Conservation (phyloP, 2,888 invertebrate species). For the Sinotaia quadrata region DNA sequence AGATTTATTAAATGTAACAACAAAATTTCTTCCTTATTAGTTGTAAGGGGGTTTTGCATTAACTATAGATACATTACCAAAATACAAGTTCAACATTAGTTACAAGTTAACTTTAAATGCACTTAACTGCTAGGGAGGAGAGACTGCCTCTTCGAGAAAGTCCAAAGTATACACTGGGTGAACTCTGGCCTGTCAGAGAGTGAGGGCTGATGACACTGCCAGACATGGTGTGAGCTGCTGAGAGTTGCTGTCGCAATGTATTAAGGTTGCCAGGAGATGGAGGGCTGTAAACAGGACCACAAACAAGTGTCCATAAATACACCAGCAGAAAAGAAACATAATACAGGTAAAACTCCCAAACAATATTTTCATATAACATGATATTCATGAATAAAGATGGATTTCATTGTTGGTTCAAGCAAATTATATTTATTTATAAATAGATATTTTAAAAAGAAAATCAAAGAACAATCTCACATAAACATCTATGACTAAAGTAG, state of each 20-base stretch:
- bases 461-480: no score
- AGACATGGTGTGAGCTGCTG: slow-evolving; percentile 55
- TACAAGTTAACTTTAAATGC: background rate
- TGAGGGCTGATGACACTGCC: slow-evolving; percentile 59
- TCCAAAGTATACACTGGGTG: slow-evolving; percentile 67
- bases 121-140: slow-evolving; percentile 60
- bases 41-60: no score
- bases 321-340: background rate
- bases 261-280: slow-evolving; percentile 60
- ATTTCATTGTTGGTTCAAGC: background rate
- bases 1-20: no score
- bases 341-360: background rate
- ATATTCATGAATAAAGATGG: background rate
- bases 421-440: background rate
- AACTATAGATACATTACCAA: no score
- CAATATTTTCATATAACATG: background rate
- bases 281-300: slow-evolving; percentile 48
- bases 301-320: background rate
- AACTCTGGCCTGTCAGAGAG: slow-evolving; percentile 65
- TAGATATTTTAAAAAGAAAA: no score
- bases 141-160: slow-evolving; percentile 65
- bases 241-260: slow-evolving; percentile 60
- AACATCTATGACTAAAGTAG: no score
- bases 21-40: no score
- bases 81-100: no score